These are phyloP conservation scores for Petrolisthes manimaculis DNA, from an alignment of 2,888 invertebrate genomes.

Conservation along the genomic window DNA sequence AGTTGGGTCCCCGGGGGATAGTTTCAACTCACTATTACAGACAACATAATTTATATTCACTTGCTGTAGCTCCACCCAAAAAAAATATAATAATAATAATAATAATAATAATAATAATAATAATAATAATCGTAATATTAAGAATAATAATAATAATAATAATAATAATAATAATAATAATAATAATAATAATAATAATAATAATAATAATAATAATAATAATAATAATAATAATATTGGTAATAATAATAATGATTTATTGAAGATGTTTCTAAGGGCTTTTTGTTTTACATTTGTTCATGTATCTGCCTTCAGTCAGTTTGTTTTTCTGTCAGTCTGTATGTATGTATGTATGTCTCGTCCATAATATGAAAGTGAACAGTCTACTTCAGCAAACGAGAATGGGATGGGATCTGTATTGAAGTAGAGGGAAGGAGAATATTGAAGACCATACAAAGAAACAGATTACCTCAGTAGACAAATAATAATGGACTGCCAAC, in stretches of 20 bases:
- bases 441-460: no score
- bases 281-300: background rate
- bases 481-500: no score
- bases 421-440: no score
- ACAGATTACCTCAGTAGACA: no score
- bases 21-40: background rate
- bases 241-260: background rate
- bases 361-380: no score
- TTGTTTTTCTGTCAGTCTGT: background rate
- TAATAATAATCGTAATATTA: no score
- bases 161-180: conserved; percentile 1
- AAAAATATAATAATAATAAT: background rate
- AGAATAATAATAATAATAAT: no score
- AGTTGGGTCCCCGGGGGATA: no score
- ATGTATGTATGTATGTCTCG: background rate
- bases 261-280: background rate
- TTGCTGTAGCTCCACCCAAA: background rate
- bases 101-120: conserved; percentile 1
- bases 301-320: background rate
- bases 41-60: background rate
- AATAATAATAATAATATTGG: conserved; percentile 1
- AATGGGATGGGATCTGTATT: no score
- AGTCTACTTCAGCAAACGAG: no score
- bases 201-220: conserved; percentile 1
- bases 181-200: conserved; percentile 1